A percentile compares a stretch with the other conserved stretches of the same genome.
Conservation (phyloP, 2,888 invertebrate species). For the Polietes domitor region DNA sequence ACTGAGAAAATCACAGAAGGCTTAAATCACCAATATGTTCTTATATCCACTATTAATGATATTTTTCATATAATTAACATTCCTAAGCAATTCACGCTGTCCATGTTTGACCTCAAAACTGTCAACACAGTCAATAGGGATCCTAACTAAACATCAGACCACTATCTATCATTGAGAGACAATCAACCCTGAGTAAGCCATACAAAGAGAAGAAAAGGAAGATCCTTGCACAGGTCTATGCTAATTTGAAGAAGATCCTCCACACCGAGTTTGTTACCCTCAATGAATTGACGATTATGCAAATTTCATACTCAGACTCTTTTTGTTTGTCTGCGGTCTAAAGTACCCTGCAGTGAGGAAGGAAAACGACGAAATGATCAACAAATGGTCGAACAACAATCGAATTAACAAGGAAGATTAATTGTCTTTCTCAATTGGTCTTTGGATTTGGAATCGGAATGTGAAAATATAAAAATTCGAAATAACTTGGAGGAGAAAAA, state of each 20-base stretch:
- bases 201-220: neutral
- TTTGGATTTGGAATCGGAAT: no score
- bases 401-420: neutral
- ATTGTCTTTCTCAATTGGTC: no score
- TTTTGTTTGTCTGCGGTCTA: neutral
- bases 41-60: no score
- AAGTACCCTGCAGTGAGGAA: neutral
- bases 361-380: neutral
- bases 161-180: neutral
- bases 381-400: neutral
- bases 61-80: neutral
- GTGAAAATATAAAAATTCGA: no score
- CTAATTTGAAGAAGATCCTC: neutral
- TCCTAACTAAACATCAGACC: neutral
- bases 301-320: neutral
- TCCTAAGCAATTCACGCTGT: neutral
- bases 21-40: no score
- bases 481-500: no score
- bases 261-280: neutral
- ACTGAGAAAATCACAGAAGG: no score
- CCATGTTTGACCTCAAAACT: neutral
- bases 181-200: neutral
- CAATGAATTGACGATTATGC: neutral
- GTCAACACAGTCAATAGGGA: no score
- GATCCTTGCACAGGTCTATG: neutral